Evolutionary conservation across 1,140 invertebrate genomes (phyloP), one percentile per base, ranked within the genome.

Genomic region (Anastrepha ludens): DNA sequence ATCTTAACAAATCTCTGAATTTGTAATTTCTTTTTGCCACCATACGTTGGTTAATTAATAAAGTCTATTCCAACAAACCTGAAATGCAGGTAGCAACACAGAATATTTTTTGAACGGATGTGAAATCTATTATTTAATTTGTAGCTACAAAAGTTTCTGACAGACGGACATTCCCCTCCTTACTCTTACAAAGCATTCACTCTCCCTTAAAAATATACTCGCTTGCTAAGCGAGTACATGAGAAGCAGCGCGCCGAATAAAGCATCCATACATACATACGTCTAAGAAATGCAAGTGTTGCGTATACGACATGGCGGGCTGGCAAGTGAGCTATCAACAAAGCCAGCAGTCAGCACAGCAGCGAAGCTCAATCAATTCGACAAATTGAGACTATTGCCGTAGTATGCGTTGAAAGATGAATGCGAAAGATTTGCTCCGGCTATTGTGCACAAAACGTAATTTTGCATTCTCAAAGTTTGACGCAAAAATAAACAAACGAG

Each of bases 41-140:
- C 29, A 29, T 29, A 29, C 29, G 29, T 29, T 29, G 29, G 29
- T 29, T 29, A 29, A 29, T 29, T 47, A 50, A 50, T 74, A 15
- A 44, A 47, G 70, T 0, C 44, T n/a, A 74, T 74, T 74, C 39
- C 15, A n/a, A 41, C 41, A 47, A 74, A 74, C 15, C n/a, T 74
- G 70, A 41, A 74, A 8, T 11, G 5, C 9, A 8, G 67, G 39
- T 44, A 74, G 4, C 29, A 29, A n/a, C 60, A 2, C 55, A 58
- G 7, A 64, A 17, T 13, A 64, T 17, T 29, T 29, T 17, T 41
- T 2, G 39, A 13, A 47, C 20, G 70, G 44, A 47, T 20, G 11
- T 70, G 65, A 29, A 74, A 47, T 74, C 13, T 13, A 74, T 74
- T 47, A 47, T 74, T 74, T 47, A 74, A 74, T 74, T 74, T 39